Evolutionary conservation across 2,888 invertebrate species (phyloP).

Genomic region (Endotricha flammealis): DNA sequence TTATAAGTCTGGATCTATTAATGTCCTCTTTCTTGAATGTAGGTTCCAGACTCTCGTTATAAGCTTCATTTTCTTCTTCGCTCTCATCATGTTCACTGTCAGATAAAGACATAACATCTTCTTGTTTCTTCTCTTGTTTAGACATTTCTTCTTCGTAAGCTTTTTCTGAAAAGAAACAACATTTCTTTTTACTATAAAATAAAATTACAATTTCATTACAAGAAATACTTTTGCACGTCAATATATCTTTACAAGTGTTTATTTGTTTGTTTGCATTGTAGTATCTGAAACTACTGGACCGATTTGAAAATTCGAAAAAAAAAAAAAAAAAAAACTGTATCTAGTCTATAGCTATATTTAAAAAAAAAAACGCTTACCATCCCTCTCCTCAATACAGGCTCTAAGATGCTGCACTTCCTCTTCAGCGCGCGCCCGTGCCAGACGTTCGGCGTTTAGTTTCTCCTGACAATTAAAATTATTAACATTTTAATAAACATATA

Average conservation of each 20-base stretch:
- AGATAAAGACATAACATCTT: conserved; percentile 33
- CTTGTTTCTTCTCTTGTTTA: conserved; percentile 19
- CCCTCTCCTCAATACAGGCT: conserved; percentile 56
- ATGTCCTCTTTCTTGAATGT: conserved; percentile 47
- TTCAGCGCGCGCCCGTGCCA: conserved; percentile 45
- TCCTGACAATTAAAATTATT: conserved; percentile 32
- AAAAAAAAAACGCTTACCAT: conserved; percentile 33
- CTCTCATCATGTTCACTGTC: conserved; percentile 45
- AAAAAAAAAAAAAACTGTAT: no score
- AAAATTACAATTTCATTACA: no score
- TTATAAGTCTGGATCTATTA: conserved; percentile 34
- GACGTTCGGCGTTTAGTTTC: conserved; percentile 39
- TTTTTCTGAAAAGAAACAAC: conserved; percentile 49
- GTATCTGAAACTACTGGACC: no score
- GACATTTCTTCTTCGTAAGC: conserved; percentile 27
- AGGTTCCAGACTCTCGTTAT: conserved; percentile 59
- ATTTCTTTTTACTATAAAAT: no score
- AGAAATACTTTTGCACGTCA: no score
- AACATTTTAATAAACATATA: no score
- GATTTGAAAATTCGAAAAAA: no score
- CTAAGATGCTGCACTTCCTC: conserved; percentile 53
- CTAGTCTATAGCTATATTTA: neutral
- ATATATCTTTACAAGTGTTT: no score
- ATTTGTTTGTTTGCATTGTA: no score
- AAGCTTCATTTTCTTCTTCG: conserved; percentile 34